Percentiles rank a stretch among this genome's conserved stretches.
phyloP scores from a whole-genome alignment of 2,113 vertebrate genomes.

The Drymodes brunneopygia region DNA sequence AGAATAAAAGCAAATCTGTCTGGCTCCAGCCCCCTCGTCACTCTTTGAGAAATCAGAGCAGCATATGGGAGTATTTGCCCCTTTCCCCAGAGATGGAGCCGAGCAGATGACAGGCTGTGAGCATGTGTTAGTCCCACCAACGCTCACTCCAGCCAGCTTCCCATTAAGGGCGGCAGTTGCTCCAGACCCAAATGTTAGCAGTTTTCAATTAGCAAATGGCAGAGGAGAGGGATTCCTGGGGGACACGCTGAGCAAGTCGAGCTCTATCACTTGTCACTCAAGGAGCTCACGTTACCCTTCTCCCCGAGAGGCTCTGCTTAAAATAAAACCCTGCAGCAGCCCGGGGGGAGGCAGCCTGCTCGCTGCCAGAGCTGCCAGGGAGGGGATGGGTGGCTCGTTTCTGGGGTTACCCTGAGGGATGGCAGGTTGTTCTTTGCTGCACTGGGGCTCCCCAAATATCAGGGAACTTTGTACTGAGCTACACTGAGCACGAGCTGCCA shows the following conservation, averaged over 20 bases:
- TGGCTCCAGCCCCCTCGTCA: conserved; percentile 22
- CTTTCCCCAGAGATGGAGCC: conserved; percentile 41
- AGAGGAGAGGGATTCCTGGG: conserved; percentile 47
- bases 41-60: conserved; percentile 25
- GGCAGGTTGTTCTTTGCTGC: neutral
- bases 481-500: fast-evolving
- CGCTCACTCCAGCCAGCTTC: conserved; percentile 21
- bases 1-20: conserved; percentile 37
- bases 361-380: neutral
- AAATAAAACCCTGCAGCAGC: conserved; percentile 14
- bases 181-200: conserved; percentile 48
- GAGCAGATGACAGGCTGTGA: conserved; percentile 41
- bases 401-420: neutral
- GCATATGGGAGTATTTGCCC: conserved; percentile 51
- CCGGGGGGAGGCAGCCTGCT: neutral
- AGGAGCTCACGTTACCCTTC: conserved; percentile 42
- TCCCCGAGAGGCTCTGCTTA: neutral
- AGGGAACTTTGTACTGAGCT: neutral
- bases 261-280: conserved; percentile 44
- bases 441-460: neutral
- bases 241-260: conserved; percentile 30
- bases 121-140: conserved; percentile 44
- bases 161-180: conserved; percentile 40
- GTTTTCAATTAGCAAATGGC: conserved; percentile 65
- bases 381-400: neutral